Evolutionary conservation across 35 echinoderm and acorn worm genomes (phyloP).

Genomic region (Ophioderma brevispina): DNA sequence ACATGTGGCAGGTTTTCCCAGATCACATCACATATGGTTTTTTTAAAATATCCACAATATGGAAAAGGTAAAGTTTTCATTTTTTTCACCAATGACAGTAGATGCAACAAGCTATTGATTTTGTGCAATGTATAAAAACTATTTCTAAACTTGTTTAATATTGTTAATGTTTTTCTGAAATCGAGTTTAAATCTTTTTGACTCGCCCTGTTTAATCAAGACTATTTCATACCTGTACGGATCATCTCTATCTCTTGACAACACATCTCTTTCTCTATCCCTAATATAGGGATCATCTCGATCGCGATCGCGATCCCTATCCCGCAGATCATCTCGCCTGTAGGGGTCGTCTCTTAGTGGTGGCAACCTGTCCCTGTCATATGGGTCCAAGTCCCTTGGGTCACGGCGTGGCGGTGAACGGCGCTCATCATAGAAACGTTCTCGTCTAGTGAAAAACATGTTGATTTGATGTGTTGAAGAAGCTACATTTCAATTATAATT

Average conservation of each 20-base stretch:
- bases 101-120: no score
- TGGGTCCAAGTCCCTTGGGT: constrained; percentile 24
- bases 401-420: neutral
- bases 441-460: neutral
- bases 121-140: no score
- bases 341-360: constrained; percentile 25
- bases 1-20: no score
- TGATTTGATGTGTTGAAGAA: neutral
- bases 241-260: constrained; percentile 1
- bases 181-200: no score
- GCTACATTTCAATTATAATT: no score
- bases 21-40: no score
- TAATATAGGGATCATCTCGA: constrained; percentile 17
- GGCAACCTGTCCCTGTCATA: constrained; percentile 17
- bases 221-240: constrained; percentile 12
- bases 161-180: no score
- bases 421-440: constrained; percentile 22
- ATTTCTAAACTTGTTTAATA: no score
- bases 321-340: constrained; percentile 35
- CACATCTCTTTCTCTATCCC: constrained; percentile 11
- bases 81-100: no score
- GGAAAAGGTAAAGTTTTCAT: no score
- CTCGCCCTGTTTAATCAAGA: no score
- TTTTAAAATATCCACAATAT: no score
- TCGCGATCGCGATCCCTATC: constrained; percentile 2